Percentiles rank a stretch among this genome's conserved stretches.
These are phyloP conservation scores for Aquatica leii DNA, from an alignment of 2,888 invertebrate species.

Conservation along the genomic window DNA sequence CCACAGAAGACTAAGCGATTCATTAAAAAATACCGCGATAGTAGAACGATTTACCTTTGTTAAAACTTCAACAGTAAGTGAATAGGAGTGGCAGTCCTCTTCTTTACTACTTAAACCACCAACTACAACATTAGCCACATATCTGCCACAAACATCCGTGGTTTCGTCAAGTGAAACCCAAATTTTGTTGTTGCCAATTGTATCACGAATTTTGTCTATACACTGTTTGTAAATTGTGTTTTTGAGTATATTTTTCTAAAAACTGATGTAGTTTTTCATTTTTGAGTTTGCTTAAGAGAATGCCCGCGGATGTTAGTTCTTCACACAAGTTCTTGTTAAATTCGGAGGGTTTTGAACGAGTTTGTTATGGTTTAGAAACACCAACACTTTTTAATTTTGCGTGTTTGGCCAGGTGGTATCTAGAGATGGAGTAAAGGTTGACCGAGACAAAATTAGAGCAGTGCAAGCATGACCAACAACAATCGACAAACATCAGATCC, in stretches of 20 bases:
- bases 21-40: conserved; percentile 10
- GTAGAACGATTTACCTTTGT: conserved; percentile 6
- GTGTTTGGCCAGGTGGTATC: no score
- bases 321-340: background rate
- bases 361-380: background rate
- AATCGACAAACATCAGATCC: no score
- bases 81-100: conserved; percentile 1
- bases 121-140: conserved; percentile 43
- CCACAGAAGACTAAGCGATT: background rate
- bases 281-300: conserved; percentile 23
- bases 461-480: no score
- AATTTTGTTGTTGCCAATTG: conserved; percentile 17
- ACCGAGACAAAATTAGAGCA: no score
- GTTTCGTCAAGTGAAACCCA: conserved; percentile 42
- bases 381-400: background rate
- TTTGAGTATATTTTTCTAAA: no score
- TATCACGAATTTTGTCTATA: background rate
- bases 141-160: conserved; percentile 32
- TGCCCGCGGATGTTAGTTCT: conserved; percentile 8
- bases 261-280: no score
- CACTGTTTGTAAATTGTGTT: no score
- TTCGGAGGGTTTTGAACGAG: background rate
- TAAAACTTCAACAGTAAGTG: conserved; percentile 6
- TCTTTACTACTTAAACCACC: conserved; percentile 12
- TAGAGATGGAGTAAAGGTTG: no score